A percentile compares a stretch with the other conserved stretches of the same genome.
These are phyloP conservation scores for Drosophila miranda DNA, from an alignment of 1,140 invertebrate species.

Conservation along the genomic window DNA sequence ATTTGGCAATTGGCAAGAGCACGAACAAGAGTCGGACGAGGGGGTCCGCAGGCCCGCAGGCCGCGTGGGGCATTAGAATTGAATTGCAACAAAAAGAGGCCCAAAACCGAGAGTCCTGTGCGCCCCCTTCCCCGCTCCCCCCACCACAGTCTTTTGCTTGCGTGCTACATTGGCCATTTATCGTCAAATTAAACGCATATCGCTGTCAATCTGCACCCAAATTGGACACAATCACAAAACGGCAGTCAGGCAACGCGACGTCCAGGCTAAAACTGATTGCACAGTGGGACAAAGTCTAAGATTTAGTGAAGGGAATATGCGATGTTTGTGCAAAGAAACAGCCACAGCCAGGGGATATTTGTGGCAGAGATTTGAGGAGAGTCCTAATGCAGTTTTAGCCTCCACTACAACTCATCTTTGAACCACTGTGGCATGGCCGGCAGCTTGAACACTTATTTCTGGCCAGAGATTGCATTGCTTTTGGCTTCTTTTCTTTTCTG, in stretches of 20 bases:
- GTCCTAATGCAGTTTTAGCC: not conserved
- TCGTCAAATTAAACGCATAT: conserved; percentile 67
- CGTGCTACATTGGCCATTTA: conserved; percentile 65
- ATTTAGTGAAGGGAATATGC: too few relatives aligned
- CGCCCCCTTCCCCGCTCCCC: too few relatives aligned
- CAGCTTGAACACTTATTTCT: conserved; percentile 35
- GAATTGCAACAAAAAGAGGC: conserved; percentile 52
- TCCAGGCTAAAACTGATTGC: conserved; percentile 26
- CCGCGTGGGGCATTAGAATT: conserved; percentile 55
- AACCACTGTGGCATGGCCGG: conserved; percentile 37
- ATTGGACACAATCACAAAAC: conserved; percentile 67
- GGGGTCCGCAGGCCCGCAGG: conserved; percentile 22
- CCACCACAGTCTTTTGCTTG: conserved; percentile 26
- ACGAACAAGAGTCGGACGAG: conserved; percentile 51
- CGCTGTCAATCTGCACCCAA: conserved; percentile 62
- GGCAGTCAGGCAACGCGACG: conserved; percentile 27
- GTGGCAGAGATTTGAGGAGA: too few relatives aligned
- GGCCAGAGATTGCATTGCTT: conserved; percentile 40
- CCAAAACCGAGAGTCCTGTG: conserved; percentile 11
- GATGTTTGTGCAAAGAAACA: too few relatives aligned
- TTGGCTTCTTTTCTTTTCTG: conserved; percentile 18
- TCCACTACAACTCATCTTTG: not conserved
- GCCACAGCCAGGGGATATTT: too few relatives aligned
- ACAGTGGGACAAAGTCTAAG: conserved; percentile 8
- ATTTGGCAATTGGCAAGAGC: conserved; percentile 69